A percentile compares a stretch with the other conserved stretches of the same genome.
Evolutionary conservation across 1,140 invertebrate species (phyloP).

Genomic region (Ceratitis capitata): DNA sequence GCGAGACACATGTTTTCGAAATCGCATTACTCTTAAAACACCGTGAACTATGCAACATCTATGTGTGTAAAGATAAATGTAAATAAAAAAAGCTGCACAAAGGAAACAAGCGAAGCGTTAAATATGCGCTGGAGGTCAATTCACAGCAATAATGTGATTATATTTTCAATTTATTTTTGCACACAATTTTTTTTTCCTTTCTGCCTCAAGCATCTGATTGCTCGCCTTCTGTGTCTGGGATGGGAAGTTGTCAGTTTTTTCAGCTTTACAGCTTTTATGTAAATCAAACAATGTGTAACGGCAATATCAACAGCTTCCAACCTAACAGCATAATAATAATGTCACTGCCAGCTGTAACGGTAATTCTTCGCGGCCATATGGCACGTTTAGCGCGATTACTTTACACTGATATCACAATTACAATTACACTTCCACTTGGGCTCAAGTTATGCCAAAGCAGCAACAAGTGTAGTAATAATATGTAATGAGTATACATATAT

Average conservation of each 20-base stretch:
- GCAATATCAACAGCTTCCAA: neutral
- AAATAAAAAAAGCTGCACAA: neutral
- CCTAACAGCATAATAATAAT: neutral
- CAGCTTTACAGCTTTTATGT: no score
- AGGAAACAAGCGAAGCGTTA: neutral
- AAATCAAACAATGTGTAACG: neutral
- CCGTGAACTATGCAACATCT: conserved; percentile 24
- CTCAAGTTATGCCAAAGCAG: neutral
- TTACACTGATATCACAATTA: neutral
- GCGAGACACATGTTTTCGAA: no score
- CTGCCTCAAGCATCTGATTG: neutral
- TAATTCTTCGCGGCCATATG: neutral
- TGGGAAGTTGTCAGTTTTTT: no score
- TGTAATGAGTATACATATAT: neutral
- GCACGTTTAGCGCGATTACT: neutral
- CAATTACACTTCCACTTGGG: neutral
- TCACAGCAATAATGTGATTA: neutral
- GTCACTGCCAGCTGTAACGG: neutral
- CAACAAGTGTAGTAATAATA: neutral
- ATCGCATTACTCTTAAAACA: no score
- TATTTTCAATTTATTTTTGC: neutral
- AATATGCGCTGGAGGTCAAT: neutral
- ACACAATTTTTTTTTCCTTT: neutral
- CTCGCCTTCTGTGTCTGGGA: neutral
- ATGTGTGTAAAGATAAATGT: neutral